phyloP scores from a whole-genome alignment of 2,797 vertebrate genomes.

The Leptodactylus fallax region DNA sequence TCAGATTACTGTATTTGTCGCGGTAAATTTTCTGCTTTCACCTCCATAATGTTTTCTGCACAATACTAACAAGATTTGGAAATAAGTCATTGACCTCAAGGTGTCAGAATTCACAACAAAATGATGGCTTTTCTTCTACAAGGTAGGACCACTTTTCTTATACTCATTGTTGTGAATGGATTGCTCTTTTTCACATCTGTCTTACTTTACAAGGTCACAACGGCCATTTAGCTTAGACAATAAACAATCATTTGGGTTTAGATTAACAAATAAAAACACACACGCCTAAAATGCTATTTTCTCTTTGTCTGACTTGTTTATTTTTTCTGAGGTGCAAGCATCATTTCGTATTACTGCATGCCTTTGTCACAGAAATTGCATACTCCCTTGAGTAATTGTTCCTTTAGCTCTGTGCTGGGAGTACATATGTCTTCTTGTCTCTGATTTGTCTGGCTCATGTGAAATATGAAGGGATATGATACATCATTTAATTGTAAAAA shows the following conservation, averaged over 20 bases:
- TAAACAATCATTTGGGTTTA: conserved; percentile 28
- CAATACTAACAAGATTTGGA: neutral
- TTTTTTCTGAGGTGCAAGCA: neutral
- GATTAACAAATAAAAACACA: conserved; percentile 46
- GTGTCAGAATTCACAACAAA: neutral
- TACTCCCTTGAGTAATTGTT: neutral
- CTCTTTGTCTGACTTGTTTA: neutral
- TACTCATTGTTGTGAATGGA: neutral
- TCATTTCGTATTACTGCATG: conserved; percentile 2
- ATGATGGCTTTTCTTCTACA: neutral
- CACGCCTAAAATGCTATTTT: conserved; percentile 15
- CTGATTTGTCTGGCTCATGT: neutral
- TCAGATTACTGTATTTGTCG: neutral
- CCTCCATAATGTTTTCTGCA: neutral
- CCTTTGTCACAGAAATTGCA: neutral
- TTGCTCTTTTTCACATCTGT: conserved; percentile 37
- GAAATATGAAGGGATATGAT: neutral
- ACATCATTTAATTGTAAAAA: neutral
- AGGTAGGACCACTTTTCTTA: neutral
- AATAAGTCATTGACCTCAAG: neutral
- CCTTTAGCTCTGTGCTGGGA: neutral
- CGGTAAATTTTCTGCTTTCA: neutral
- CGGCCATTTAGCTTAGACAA: conserved; percentile 29
- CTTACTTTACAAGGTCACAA: conserved; percentile 30
- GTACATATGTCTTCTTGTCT: too few relatives aligned